Percentiles rank a stretch among this genome's conserved stretches.
phyloP scores from a whole-genome alignment of 2,797 vertebrate species.

The Sebastes vulpes region DNA sequence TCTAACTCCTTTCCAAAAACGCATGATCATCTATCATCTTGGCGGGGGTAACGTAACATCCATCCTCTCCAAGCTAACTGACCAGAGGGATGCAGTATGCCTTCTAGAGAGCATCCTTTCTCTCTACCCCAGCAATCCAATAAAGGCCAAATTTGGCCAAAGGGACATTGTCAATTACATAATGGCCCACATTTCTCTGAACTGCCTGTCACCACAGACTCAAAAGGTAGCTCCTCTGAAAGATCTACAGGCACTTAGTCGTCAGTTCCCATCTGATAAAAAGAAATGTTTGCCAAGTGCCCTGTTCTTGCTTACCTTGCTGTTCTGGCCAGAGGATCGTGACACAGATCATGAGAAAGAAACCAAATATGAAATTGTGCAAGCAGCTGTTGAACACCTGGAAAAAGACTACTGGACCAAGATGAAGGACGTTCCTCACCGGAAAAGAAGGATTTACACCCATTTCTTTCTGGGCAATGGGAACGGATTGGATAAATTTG shows the following conservation, averaged over 20 bases:
- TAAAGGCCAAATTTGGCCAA: conserved; percentile 70
- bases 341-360: conserved; percentile 72
- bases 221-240: conserved; percentile 64
- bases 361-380: conserved; percentile 81
- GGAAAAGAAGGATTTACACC: conserved; percentile 85
- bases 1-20: conserved; percentile 77
- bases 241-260: conserved; percentile 79
- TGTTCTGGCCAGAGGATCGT: conserved; percentile 89
- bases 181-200: conserved; percentile 74
- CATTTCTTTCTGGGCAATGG: conserved; percentile 88
- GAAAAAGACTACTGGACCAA: conserved; percentile 76
- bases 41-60: conserved; percentile 87
- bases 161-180: conserved; percentile 84
- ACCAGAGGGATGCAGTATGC: conserved; percentile 68
- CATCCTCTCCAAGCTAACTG: conserved; percentile 83
- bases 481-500: conserved; percentile 71
- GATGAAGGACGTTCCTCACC: conserved; percentile 83
- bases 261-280: conserved; percentile 77
- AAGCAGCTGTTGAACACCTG: conserved; percentile 80
- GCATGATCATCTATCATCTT: conserved; percentile 81
- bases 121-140: conserved; percentile 79
- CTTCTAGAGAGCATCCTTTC: conserved; percentile 79
- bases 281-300: conserved; percentile 78
- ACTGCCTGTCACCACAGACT: conserved; percentile 76
- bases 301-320: conserved; percentile 85